Conservation (phyloP, 2,797 vertebrate species). For the Intellagama lesueurii region DNA sequence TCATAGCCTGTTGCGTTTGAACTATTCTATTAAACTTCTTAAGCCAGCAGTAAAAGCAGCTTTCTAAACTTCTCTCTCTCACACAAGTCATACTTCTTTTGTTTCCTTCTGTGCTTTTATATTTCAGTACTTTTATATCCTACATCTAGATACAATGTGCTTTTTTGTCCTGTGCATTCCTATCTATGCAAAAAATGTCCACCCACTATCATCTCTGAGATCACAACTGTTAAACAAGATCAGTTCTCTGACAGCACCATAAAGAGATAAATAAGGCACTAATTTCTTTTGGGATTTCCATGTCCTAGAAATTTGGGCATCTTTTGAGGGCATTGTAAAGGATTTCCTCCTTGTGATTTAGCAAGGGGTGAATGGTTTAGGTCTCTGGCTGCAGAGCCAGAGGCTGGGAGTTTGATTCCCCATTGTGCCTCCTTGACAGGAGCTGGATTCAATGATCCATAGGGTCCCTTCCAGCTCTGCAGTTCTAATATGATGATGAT, state of each 20-base stretch:
- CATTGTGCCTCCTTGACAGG: no score
- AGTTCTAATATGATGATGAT: no score
- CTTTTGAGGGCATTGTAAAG: background rate
- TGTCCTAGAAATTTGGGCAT: background rate
- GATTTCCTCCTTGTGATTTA: background rate
- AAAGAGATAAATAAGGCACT: background rate
- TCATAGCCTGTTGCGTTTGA: conserved; percentile 30
- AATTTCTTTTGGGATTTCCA: background rate
- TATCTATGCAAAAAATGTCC: background rate
- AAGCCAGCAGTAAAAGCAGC: conserved; percentile 42
- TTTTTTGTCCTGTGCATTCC: background rate
- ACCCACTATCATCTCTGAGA: background rate
- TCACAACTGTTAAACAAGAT: background rate
- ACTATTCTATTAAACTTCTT: conserved; percentile 58
- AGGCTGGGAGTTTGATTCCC: no score
- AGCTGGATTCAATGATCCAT: no score
- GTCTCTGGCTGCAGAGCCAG: no score
- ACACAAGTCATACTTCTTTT: conserved; percentile 47
- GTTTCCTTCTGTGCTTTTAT: background rate
- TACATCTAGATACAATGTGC: background rate
- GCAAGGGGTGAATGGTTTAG: background rate
- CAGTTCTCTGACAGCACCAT: background rate
- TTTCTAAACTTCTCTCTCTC: conserved; percentile 24
- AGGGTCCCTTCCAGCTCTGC: no score
- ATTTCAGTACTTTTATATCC: background rate